These are phyloP conservation scores for Chalcis sispes DNA, from an alignment of 2,888 invertebrate genomes.

Conservation along the genomic window DNA sequence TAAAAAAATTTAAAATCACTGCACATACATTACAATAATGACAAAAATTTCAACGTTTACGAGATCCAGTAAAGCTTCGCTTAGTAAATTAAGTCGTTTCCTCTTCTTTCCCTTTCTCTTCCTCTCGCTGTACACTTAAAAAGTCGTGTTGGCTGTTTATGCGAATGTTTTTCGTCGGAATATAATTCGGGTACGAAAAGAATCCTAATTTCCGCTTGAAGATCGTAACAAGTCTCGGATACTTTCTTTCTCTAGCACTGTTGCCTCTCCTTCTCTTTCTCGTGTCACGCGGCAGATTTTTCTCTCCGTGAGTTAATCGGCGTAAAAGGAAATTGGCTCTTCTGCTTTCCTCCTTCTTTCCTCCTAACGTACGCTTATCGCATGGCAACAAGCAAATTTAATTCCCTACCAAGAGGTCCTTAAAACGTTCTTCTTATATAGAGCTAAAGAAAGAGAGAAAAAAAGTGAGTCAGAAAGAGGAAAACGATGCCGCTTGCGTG, in stretches of 20 bases:
- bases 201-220: slow-evolving; percentile 37
- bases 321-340: slow-evolving; percentile 51
- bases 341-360: slow-evolving; percentile 5
- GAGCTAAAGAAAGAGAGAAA: slow-evolving; percentile 35
- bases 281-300: background rate
- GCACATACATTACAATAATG: too few species aligned
- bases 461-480: background rate
- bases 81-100: background rate
- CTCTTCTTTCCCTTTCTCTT: too few species aligned
- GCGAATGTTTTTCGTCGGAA: background rate
- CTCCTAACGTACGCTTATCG: slow-evolving; percentile 51
- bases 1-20: too few species aligned
- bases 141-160: slow-evolving; percentile 11
- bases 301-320: slow-evolving; percentile 48
- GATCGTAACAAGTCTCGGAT: slow-evolving; percentile 31
- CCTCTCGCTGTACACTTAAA: too few species aligned
- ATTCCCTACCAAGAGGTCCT: slow-evolving; percentile 42
- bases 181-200: slow-evolving; percentile 25
- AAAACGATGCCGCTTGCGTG: background rate
- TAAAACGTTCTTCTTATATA: slow-evolving; percentile 31
- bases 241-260: background rate
- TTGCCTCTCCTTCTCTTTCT: background rate
- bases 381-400: slow-evolving; percentile 56
- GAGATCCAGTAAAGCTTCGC: background rate
- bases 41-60: too few species aligned